A percentile compares a stretch with the other conserved stretches of the same genome.
Evolutionary conservation across 2,113 vertebrate species (phyloP).

Genomic region (Delphinapterus leucas): DNA sequence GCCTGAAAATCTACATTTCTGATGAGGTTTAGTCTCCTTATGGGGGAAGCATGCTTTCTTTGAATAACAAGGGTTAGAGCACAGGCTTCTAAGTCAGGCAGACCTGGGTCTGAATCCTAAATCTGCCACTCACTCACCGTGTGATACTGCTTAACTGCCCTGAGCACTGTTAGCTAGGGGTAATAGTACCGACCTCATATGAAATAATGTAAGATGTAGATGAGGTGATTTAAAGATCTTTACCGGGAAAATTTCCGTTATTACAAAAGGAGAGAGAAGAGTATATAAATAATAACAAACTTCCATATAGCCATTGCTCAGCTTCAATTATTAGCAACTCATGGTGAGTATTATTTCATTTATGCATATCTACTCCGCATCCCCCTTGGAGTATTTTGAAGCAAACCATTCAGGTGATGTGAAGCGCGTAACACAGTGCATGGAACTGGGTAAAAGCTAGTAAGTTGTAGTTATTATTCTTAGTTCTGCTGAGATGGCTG

Average conservation of each 20-base stretch:
- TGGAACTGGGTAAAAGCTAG: background rate
- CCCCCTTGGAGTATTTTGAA: background rate
- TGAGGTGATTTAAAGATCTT: background rate
- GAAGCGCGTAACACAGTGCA: background rate
- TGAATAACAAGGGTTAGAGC: background rate
- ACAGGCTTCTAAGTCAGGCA: background rate
- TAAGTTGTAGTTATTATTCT: background rate
- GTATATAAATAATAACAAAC: background rate
- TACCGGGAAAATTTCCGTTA: background rate
- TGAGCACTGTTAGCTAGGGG: background rate
- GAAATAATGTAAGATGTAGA: background rate
- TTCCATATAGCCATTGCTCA: background rate
- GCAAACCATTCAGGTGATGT: background rate
- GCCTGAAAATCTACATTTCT: background rate
- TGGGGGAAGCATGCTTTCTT: background rate
- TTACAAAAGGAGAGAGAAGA: background rate
- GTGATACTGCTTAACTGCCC: background rate
- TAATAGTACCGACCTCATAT: background rate
- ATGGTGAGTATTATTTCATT: background rate
- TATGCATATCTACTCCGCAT: background rate
- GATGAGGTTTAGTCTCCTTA: background rate
- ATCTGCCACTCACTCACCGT: background rate
- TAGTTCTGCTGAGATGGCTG: background rate
- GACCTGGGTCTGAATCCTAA: background rate
- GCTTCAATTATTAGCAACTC: background rate